Conservation (phyloP, 1,140 invertebrate species). For the Caenorhabditis tropicalis region DNA sequence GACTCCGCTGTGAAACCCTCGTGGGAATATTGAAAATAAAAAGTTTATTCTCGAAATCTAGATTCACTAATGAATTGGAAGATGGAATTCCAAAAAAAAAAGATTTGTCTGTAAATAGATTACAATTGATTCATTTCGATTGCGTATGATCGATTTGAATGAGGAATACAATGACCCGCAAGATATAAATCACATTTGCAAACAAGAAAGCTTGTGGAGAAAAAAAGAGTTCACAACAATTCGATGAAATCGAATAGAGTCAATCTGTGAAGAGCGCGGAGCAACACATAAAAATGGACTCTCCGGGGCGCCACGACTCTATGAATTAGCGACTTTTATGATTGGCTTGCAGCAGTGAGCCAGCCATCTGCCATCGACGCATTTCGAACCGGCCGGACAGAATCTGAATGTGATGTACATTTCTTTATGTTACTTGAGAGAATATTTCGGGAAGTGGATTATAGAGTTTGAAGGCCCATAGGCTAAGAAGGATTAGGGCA, state of each 20-base stretch:
- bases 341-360: conserved; percentile 33
- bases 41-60: too few species aligned
- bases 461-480: background rate
- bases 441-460: background rate
- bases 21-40: background rate
- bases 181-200: conserved; percentile 43
- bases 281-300: conserved; percentile 24
- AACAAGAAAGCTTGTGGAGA: background rate
- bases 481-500: background rate
- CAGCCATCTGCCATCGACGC: conserved; percentile 30
- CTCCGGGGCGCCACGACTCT: conserved; percentile 27
- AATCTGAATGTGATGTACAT: conserved; percentile 17
- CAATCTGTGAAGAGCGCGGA: background rate
- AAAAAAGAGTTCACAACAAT: conserved; percentile 21
- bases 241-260: background rate
- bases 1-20: background rate
- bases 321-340: conserved; percentile 44
- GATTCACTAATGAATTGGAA: too few species aligned
- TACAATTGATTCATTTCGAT: background rate
- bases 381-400: conserved; percentile 21
- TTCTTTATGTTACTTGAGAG: background rate
- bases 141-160: conserved; percentile 7
- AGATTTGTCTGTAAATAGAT: background rate
- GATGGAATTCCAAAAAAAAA: background rate
- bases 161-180: conserved; percentile 23